Base-by-base conservation (phyloP, 2,113 vertebrate species). In the Campylorhamphus procurvoides region DNA sequence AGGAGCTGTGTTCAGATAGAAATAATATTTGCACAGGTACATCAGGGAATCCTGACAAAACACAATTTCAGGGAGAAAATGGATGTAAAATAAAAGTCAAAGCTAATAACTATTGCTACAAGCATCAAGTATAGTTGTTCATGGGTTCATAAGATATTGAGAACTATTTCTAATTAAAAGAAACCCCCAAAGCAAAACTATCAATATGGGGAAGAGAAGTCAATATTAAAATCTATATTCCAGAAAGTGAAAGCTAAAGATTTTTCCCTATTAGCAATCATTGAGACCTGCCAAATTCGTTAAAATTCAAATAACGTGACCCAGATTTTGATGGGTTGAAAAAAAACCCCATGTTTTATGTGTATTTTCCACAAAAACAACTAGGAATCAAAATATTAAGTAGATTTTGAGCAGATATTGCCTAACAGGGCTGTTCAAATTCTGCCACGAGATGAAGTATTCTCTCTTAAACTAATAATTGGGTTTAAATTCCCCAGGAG, bases 261-360 rank as follows among this genome's bases (percentile, higher is more conserved):
- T 37, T 69, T 83, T 66, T 91, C 7, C 53, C 49, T 33, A 35
- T 27, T 25, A 56, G 24, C 24, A 79, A n/a, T 56, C 18, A 5
- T 1, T 71, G 22, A 64, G 27, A 53, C 14, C 55, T 6, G 14
- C 11, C n/a, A 73, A 53, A 46, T 18, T 25, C 17, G 22, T 46
- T 50, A 46, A 58, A 80, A 69, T 25, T 35, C 3, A 4, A 53
- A 31, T 13, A 79, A 63, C 8, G 46, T 42, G 11, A 73, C 15
- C 18, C 15, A 79, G 31, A 64, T 20, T 76, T 82, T 2, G 5
- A 53, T 15, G 13, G 18, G 14, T 31, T 52, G 39, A 40, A 46
- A 76, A 71, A 77, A 60, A 0, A 6, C 11, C 15, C 27, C 0
- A 0, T 3, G 6, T 71, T 67, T 6, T 1, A 18, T 14, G 37